Evolutionary conservation across 2,113 vertebrate species (phyloP), one percentile per base, ranked within the genome.

Genomic region (Petroica traversi): DNA sequence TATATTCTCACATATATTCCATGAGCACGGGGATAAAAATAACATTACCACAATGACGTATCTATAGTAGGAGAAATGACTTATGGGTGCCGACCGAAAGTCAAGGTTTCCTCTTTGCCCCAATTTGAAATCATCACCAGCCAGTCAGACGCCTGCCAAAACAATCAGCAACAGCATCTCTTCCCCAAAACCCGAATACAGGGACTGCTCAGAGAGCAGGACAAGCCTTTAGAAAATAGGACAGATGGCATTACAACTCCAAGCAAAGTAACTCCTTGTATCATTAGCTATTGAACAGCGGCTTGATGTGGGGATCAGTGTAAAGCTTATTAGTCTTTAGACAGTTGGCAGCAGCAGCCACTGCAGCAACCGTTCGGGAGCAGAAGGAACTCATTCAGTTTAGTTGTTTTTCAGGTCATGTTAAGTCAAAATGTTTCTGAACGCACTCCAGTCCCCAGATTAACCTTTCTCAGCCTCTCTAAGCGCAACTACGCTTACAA

Each of bases 161-260:
- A 95, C 46, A 86, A 81, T 33, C 89, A 49, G 78, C 6, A 77
- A 88, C 18, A 61, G 59, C 91, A 58, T 41, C 92, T 52, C 61
- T 91, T 71, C 40, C 94, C 82, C 93, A 61, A 91, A 95, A 86
- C 34, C 40, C 71, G 49, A 72, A 52, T 11, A 66, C n/a, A 25
- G 59, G 49, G 36, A 55, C 48, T 52, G 55, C 84, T 82, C 88
- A 89, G 85, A 73, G 67, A 40, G 55, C 62, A 49, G 52, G 54
- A 33, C 48, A 34, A 93, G 93, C 78, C 84, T 84, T 85, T 22
- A 85, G 78, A 95, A 96, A 97, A 93, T 12, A 78, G 87, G 96
- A 93, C 97, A 98, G 97, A 97, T 97, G 96, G 97, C 91, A 93
- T 43, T 87, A 86, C 91, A 96, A 97, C 92, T 92, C 86, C 68